Evolutionary conservation across 1,140 invertebrate genomes (phyloP), one percentile per base, ranked within the genome.

Genomic region (Platyscapa corneri): DNA sequence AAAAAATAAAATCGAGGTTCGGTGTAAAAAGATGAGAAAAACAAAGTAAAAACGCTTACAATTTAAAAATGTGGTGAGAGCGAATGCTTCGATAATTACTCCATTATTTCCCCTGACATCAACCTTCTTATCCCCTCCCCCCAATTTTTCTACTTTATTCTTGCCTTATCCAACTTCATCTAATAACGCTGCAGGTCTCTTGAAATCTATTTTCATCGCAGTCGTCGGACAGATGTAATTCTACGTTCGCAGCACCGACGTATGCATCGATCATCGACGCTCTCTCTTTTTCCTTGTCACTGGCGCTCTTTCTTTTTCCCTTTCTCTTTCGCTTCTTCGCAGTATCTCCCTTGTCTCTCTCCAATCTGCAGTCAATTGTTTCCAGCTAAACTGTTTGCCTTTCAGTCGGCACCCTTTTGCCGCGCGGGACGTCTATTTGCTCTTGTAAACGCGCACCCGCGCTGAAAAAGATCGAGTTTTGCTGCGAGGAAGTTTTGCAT

Each of bases 341-440:
- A 23, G 16, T 32, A 3, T 23, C 23, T 14, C 27, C 53, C 20
- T 12, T 27, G 0, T 7, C 49, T 30, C 67, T 56, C 3, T 60
- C 46, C 92, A 93, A 93, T 93, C 92, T 93, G 91, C 93, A 93
- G 92, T 93, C 93, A 93, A 93, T 93, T 93, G 93, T 93, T 93
- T 93, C 92, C 92, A 93, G 92, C 92, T 93, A 93, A 93, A 93
- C 92, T 93, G 93, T 93, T 93, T 93, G 92, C 92, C 90, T 93
- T 93, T 92, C 92, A 92, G 92, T 92, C 92, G 89, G 89, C 89
- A 92, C 92, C 92, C 92, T 93, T 92, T 92, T 91, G 88, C 90
- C 87, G 46, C 89, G 89, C 89, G 89, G 89, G 89, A 87, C 90
- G 89, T 91, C 89, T 92, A 91, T 92, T 92, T 92, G 90, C 90